phyloP scores from a whole-genome alignment of 2,113 vertebrate species.

The Rhadina sibilatrix region DNA sequence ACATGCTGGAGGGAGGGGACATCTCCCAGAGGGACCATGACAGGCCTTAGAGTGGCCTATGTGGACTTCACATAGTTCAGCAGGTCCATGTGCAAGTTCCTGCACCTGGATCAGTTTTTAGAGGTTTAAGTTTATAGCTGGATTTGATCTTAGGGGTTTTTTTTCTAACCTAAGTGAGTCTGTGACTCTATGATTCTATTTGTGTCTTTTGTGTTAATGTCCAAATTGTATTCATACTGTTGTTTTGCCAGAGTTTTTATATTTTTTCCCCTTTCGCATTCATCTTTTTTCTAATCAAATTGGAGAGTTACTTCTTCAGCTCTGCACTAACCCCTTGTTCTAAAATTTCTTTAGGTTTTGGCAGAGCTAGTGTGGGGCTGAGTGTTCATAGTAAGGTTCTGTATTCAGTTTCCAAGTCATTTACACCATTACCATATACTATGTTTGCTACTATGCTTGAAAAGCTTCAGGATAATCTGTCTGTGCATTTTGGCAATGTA shows the following conservation, averaged over 20 bases:
- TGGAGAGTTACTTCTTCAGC: neutral
- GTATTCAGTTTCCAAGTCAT: neutral
- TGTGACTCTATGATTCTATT: neutral
- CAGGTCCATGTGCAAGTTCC: neutral
- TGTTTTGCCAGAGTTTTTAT: neutral
- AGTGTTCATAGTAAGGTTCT: neutral
- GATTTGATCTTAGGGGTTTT: neutral
- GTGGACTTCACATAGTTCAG: neutral
- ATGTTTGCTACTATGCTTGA: neutral
- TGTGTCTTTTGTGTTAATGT: neutral
- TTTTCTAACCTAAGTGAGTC: neutral
- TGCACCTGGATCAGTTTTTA: neutral
- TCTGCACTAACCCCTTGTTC: neutral
- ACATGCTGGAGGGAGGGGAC: neutral
- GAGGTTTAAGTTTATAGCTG: neutral
- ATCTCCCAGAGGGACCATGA: neutral
- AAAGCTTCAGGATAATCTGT: neutral
- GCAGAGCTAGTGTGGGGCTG: neutral
- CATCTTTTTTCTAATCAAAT: neutral
- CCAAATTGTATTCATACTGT: neutral
- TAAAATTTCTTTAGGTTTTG: neutral
- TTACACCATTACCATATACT: neutral
- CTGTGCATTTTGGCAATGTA: neutral
- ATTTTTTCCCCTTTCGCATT: neutral
- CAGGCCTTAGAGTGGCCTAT: neutral